phyloP scores from a whole-genome alignment of 2,113 vertebrate genomes.

The Polypterus senegalus region DNA sequence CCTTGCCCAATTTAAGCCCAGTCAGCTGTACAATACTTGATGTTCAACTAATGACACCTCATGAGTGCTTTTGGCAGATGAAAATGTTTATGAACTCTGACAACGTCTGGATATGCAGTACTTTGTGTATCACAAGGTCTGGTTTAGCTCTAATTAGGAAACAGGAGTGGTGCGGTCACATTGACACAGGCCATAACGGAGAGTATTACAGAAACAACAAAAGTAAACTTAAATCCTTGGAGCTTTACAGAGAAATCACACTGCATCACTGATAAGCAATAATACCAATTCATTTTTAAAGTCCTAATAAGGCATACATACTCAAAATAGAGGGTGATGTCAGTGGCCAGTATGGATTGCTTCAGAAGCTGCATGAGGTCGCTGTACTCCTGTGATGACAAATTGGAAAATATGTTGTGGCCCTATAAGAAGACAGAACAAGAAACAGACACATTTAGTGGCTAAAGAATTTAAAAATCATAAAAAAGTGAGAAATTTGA shows the following conservation, averaged over 20 bases:
- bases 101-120: no score
- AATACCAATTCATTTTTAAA: conserved; percentile 21
- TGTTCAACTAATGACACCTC: no score
- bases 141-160: no score
- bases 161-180: no score
- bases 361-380: conserved; percentile 98
- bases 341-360: conserved; percentile 93
- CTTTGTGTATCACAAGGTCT: no score
- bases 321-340: conserved; percentile 97
- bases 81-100: no score
- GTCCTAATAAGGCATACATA: conserved; percentile 56
- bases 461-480: conserved; percentile 3
- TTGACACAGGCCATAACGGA: no score
- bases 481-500: background rate
- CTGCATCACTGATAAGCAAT: background rate
- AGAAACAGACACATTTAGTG: conserved; percentile 28
- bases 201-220: no score
- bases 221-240: background rate
- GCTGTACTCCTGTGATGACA: conserved; percentile 90
- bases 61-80: no score
- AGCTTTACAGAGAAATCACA: background rate
- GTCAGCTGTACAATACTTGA: no score
- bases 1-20: no score
- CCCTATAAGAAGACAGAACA: conserved; percentile 60
- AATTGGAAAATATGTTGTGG: conserved; percentile 97